Evolutionary conservation across 2,113 vertebrate genomes (phyloP), one percentile per base, ranked within the genome.

Genomic region (Ceuthmochares aereus): DNA sequence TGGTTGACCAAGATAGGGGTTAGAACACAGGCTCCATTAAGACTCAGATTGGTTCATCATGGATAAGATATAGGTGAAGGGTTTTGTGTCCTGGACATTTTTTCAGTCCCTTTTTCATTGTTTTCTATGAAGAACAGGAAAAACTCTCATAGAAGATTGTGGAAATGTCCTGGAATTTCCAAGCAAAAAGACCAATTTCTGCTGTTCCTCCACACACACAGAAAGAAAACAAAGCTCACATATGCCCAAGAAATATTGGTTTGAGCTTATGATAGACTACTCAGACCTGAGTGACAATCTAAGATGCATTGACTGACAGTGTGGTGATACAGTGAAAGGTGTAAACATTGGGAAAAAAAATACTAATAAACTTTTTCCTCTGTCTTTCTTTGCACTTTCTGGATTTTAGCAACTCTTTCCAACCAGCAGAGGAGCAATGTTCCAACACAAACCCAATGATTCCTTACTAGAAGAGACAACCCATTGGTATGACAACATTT

Each of bases 401-500:
- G 22, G 29, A 70, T 78, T 84, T 75, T 62, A 58, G 8, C 8
- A 81, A 87, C 37, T 78, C 92, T 77, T 21, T 78, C 32, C 32
- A 87, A 43, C 23, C 15, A 7, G 18, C 36, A 89, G 87, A 93
- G 73, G 63, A 93, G 59, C 75, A 89, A 26, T 89, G 32, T 16
- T 91, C 51, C 62, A 92, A 36, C 32, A 82, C 19, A 49, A 49
- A 23, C 22, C 21, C 40, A 87, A 21, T 88, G 76, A 82, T 60
- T 58, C 86, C 7, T 51, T 66, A 58, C 32, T 37, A 84, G 52
- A 77, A 64, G 20, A 64, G 64, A 64, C 75, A 54, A 84, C 54
- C 45, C 81, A 91, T 67, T 68, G 15, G 32, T 86, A 14, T 52
- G 69, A 74, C 75, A 92, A 10, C 34, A 83, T 55, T 90, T 86